phyloP scores from a whole-genome alignment of 2,888 invertebrate species.

The Tiliacea citrago region DNA sequence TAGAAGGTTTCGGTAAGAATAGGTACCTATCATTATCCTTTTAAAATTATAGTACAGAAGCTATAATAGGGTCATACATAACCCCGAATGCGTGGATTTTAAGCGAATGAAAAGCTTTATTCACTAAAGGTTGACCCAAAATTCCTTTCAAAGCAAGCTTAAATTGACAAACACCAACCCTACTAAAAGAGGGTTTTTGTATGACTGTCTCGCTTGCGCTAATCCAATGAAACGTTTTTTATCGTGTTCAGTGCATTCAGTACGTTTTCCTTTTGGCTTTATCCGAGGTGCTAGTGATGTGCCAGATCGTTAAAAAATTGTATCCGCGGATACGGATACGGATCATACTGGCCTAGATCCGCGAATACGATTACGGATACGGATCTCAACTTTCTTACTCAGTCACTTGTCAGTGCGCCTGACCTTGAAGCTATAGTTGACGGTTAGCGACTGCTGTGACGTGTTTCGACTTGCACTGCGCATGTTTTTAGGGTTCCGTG shows the following conservation, averaged over 20 bases:
- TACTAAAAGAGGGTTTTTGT: conserved; percentile 5
- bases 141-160: conserved; percentile 14
- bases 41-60: conserved; percentile 30
- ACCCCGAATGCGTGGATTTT: conserved; percentile 28
- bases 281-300: no score
- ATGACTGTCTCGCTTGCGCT: conserved; percentile 5
- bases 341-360: neutral
- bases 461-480: no score
- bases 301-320: no score
- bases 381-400: neutral
- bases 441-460: no score
- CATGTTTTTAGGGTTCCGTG: no score
- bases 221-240: neutral
- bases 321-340: neutral
- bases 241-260: neutral
- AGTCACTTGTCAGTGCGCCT: no score
- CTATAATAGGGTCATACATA: conserved; percentile 27
- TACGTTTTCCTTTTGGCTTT: neutral
- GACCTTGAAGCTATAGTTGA: no score
- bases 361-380: neutral
- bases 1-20: conserved; percentile 12
- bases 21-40: conserved; percentile 24
- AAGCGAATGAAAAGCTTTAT: conserved; percentile 31
- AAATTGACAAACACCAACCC: conserved; percentile 3
- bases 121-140: conserved; percentile 26